phyloP scores from a whole-genome alignment of 2,888 invertebrate genomes.

The Chelonus formosanus region DNA sequence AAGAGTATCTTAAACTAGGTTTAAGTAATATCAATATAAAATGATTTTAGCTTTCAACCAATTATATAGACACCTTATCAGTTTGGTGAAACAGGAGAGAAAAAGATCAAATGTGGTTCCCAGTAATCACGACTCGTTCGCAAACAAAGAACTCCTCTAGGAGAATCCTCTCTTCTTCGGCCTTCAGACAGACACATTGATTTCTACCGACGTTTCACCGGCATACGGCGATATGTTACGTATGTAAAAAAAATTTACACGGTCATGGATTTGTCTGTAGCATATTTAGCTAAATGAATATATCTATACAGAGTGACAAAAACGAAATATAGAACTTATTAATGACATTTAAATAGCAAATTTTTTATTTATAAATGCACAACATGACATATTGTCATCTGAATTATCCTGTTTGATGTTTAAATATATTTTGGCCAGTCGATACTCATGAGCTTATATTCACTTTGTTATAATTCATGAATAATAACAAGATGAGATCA shows the following conservation, averaged over 20 bases:
- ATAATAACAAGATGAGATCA: background rate
- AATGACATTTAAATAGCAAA: conserved; percentile 3
- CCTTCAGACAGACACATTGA: conserved; percentile 50
- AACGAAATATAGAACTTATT: conserved; percentile 8
- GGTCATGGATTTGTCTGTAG: conserved; percentile 5
- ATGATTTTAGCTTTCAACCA: background rate
- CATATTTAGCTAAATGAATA: too few species aligned
- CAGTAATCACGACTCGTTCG: conserved; percentile 23
- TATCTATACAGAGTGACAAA: background rate
- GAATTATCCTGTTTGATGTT: conserved; percentile 10
- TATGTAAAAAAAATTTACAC: conserved; percentile 25
- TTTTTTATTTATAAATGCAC: conserved; percentile 2
- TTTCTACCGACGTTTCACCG: conserved; percentile 34
- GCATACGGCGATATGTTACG: conserved; percentile 35
- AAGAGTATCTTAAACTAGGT: too few species aligned
- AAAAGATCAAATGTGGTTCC: conserved; percentile 25
- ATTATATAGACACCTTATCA: conserved; percentile 18
- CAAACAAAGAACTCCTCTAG: conserved; percentile 26
- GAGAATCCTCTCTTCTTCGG: conserved; percentile 42
- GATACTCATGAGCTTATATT: background rate
- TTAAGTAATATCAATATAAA: too few species aligned
- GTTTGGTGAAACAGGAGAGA: conserved; percentile 2
- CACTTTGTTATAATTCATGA: background rate
- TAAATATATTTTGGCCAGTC: background rate
- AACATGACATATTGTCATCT: conserved; percentile 13